phyloP scores from a whole-genome alignment of 2,113 vertebrate species.

The Aphyosemion australe region DNA sequence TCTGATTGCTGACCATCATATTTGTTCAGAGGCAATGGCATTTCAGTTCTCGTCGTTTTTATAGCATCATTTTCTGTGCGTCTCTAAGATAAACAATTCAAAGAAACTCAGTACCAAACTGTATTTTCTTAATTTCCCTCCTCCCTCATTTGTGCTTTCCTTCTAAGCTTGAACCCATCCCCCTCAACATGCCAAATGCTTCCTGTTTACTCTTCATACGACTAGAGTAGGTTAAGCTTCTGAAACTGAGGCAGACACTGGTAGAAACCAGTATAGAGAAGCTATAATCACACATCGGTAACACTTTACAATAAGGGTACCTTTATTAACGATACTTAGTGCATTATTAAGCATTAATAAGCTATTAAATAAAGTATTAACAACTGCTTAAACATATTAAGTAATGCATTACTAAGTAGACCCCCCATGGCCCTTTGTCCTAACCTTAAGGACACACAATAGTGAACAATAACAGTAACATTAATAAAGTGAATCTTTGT shows the following conservation, averaged over 20 bases:
- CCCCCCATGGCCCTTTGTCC: too few species aligned
- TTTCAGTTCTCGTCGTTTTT: constrained; percentile 8
- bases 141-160: constrained; percentile 9
- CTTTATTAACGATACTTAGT: too few species aligned
- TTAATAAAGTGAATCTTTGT: too few species aligned
- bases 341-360: too few species aligned
- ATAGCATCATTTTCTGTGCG: not conserved
- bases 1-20: constrained; percentile 22
- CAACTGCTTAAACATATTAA: too few species aligned
- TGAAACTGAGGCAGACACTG: constrained; percentile 24
- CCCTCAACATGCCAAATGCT: constrained; percentile 63
- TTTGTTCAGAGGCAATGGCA: constrained; percentile 3
- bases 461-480: too few species aligned
- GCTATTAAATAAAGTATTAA: too few species aligned
- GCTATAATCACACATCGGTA: not conserved
- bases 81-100: not conserved
- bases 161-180: constrained; percentile 42
- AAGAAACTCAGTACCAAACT: not conserved
- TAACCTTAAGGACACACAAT: too few species aligned
- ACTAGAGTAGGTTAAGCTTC: constrained; percentile 49
- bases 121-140: constrained; percentile 1
- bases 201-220: constrained; percentile 80
- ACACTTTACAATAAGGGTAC: too few species aligned
- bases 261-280: constrained; percentile 4
- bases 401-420: too few species aligned